Base-by-base conservation (phyloP, 2,888 invertebrate species). In the Endotricha flammealis region DNA sequence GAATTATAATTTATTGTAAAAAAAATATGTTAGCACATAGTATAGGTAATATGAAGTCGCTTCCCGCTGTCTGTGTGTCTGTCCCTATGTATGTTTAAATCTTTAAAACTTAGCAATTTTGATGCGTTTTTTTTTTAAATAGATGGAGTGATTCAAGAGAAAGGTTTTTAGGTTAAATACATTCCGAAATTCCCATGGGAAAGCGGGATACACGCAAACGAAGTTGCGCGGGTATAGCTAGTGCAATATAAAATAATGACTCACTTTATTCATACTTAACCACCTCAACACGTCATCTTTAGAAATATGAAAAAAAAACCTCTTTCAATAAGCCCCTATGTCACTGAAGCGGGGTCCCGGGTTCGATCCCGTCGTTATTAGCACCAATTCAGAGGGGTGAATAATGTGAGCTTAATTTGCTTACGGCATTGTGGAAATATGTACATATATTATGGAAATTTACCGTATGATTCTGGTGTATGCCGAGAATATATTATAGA, bases 381-480 rank as follows among this genome's bases (percentile, higher is more conserved):
- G 82, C 78, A 75, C 70, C 82, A 74, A 78, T 82, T 79, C 74
- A 64, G 76, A 73, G 64, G 81, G 83, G 82, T 82, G 82, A 80
- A 82, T 82, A 79, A 81, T 81, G 69, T 60, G 59, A 64, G 68
- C 71, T 73, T 81, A 82, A 82, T 82, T 82, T 80, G 75, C 73
- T 76, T 73, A 73, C 60, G 66, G 62, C 69, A 62, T 70, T 69
- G 59, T 64, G 59, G 62, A 69, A 65, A 64, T 77, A 78, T 79
- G 75, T 69, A 68, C 68, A 77, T 76, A 73, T 56, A 64, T 72
- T 65, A 64, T 29, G 40, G 42, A 48, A 44, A 42, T 41, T 38
- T 27, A 33, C 36, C 32, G 33, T 35, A 24, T 41, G 39, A 38
- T 33, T 38, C 36, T 13, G 20, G 13, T 32, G 11, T 37, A 22